Evolutionary conservation across 2,888 invertebrate genomes (phyloP), one percentile per base, ranked within the genome.

Genomic region (Entomobrya proxima): DNA sequence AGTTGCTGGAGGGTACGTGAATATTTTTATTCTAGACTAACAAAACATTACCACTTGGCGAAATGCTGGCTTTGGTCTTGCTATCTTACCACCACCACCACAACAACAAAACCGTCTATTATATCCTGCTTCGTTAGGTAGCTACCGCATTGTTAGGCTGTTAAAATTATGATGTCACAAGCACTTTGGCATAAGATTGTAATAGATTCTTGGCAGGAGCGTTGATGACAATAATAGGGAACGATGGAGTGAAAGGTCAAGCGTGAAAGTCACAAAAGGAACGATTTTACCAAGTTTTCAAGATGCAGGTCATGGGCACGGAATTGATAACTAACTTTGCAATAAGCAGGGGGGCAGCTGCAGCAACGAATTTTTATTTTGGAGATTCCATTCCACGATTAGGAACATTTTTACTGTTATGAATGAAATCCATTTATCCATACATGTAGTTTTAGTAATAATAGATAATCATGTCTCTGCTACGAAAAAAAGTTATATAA

Each of bases 1-100:
- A 91, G 94, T 98, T 91, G 98, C 98, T 92, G 98, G 98, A 94
- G 98, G 98, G 98, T 98, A 94, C 94, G 97, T 94, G 90, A 87
- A 85, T 50, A 85, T 75, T 85, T 85, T 85, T 85, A 80, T 80
- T 85, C 37, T 79, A 64, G 80, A 85, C 85, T 85, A 85, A 85
- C 85, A 85, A 61, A 85, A 64, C 75, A 64, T 85, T 80, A 85
- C 75, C 72, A 84, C 77, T 55, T 76, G 72, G 82, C 82, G 74
- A 81, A 52, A 40, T 74, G 72, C 74, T 74, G 81, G 81, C 72
- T 81, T 81, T 79, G 67, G 79, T 67, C 79, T 69, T 79, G 74
- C 40, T 44, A 44, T 52, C n/a, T 67, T 47, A 47, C 69, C 47
- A 44, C 27, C 5, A 47, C 69, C 69, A 69, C 44, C n/a, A n/a